phyloP scores from a whole-genome alignment of 2,888 invertebrate species.

The Camptogramma bilineatum region DNA sequence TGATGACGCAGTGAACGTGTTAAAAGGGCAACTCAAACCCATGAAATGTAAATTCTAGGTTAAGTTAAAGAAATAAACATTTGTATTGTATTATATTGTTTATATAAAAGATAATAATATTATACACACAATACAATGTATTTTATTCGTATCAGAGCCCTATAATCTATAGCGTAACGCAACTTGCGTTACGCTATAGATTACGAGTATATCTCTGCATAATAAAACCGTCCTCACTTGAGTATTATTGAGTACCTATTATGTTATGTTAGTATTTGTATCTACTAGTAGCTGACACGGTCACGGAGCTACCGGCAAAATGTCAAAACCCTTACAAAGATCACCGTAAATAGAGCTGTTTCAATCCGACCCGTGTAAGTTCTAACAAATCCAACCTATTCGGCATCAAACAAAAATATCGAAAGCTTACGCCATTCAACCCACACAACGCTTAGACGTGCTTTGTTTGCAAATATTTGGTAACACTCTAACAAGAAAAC shows the following conservation, averaged over 20 bases:
- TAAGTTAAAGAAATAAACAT: too few relatives aligned
- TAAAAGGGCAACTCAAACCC: too few relatives aligned
- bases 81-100: too few relatives aligned
- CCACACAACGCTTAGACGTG: conserved; percentile 72
- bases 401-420: conserved; percentile 72
- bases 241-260: too few relatives aligned
- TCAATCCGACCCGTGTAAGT: not conserved
- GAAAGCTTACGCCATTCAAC: conserved; percentile 68
- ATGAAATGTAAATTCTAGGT: too few relatives aligned
- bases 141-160: too few relatives aligned
- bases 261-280: not conserved
- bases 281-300: not conserved
- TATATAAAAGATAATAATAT: too few relatives aligned
- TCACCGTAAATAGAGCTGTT: not conserved
- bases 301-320: not conserved
- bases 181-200: too few relatives aligned
- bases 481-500: conserved; percentile 71
- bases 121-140: too few relatives aligned
- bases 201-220: not conserved
- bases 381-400: conserved; percentile 46
- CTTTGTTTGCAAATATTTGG: conserved; percentile 72
- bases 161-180: too few relatives aligned
- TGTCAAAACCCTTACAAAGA: conserved; percentile 1
- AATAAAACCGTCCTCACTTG: not conserved
- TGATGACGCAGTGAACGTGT: too few relatives aligned